These are phyloP conservation scores for Drosophila chauvacae DNA, from an alignment of 1,140 invertebrate genomes.

Conservation along the genomic window DNA sequence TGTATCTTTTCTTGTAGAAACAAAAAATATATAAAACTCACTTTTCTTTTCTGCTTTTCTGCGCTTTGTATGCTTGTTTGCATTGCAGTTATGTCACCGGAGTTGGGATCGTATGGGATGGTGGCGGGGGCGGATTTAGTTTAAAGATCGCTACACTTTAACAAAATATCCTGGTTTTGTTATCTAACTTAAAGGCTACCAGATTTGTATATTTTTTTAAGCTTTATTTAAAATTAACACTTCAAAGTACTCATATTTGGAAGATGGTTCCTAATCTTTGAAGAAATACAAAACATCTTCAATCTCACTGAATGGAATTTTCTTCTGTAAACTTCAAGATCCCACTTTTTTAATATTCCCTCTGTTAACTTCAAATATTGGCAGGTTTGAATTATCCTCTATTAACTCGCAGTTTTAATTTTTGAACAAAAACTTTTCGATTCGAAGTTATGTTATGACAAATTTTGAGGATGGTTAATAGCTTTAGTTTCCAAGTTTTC, in stretches of 20 bases:
- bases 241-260: not conserved
- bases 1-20: conserved; percentile 59
- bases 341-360: not conserved
- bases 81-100: conserved; percentile 69
- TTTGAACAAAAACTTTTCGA: not conserved
- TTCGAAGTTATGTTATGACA: too few relatives aligned
- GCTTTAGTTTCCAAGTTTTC: not conserved
- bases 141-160: conserved; percentile 25
- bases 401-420: not conserved
- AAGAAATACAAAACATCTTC: not conserved
- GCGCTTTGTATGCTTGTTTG: conserved; percentile 27
- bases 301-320: too few relatives aligned
- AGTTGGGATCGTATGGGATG: conserved; percentile 10
- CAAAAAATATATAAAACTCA: conserved; percentile 27
- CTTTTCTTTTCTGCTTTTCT: conserved; percentile 36
- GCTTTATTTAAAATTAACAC: not conserved
- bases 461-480: too few relatives aligned
- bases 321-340: too few relatives aligned
- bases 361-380: not conserved
- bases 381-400: not conserved
- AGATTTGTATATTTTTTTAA: not conserved
- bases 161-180: not conserved
- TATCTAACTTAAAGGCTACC: not conserved
- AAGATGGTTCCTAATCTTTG: too few relatives aligned
- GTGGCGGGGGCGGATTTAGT: conserved; percentile 26